Evolutionary conservation across 2,797 vertebrate genomes (phyloP).

Genomic region (Hemitrygon akajei): DNA sequence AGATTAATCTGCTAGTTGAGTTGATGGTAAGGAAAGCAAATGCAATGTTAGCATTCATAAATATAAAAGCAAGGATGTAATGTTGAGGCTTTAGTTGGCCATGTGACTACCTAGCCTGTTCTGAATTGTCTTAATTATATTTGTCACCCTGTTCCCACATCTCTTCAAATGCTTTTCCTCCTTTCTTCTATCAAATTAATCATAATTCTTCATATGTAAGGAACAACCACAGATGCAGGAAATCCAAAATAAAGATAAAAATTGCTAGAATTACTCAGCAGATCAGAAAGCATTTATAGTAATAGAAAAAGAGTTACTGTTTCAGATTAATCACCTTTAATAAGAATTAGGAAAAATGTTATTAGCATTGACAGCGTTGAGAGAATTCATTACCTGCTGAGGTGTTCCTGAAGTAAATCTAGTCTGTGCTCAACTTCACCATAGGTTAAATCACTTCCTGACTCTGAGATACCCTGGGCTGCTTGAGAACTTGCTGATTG

Average conservation of each 20-base stretch:
- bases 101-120: background rate
- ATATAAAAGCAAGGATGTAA: too few relatives aligned
- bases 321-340: too few relatives aligned
- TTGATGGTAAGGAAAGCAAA: too few relatives aligned
- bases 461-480: conserved; percentile 74
- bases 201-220: background rate
- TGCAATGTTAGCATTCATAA: too few relatives aligned
- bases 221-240: too few relatives aligned
- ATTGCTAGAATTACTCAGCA: too few relatives aligned
- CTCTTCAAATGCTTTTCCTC: background rate
- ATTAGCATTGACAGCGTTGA: conserved; percentile 42
- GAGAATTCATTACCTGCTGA: conserved; percentile 76
- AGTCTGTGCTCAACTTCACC: conserved; percentile 92
- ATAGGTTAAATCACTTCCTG: conserved; percentile 84
- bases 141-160: background rate
- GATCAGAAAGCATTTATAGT: too few relatives aligned
- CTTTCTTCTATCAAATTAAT: background rate
- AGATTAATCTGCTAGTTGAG: too few relatives aligned
- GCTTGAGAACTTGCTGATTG: conserved; percentile 60
- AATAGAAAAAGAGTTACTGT: too few relatives aligned
- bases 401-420: conserved; percentile 89
- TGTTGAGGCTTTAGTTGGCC: background rate
- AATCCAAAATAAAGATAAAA: too few relatives aligned
- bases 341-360: background rate
- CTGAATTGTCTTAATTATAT: background rate